Evolutionary conservation across 2,113 vertebrate species (phyloP).

Genomic region (Phylloscopus whistleri): DNA sequence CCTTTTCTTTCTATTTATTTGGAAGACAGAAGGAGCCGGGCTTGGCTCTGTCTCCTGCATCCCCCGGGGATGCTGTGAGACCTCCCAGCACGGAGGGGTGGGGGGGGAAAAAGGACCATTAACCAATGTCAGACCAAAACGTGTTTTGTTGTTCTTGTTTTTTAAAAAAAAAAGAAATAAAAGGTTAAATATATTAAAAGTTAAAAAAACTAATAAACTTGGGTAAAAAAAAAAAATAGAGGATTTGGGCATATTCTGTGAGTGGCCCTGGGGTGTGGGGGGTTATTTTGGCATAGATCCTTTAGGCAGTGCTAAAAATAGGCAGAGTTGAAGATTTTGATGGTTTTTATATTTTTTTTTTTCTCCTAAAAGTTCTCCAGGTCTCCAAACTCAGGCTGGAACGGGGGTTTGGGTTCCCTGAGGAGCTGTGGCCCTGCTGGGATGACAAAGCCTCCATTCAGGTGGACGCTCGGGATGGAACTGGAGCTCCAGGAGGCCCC

Average conservation of each 20-base stretch:
- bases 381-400: not conserved
- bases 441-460: conserved; percentile 39
- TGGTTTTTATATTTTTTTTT: not conserved
- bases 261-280: accelerated
- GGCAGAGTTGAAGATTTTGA: not conserved
- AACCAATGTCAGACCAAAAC: conserved; percentile 68
- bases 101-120: conserved; percentile 72
- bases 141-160: conserved; percentile 55
- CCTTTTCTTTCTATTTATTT: conserved; percentile 64
- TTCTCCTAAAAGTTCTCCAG: not conserved
- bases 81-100: not conserved
- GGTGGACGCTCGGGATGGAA: not conserved
- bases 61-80: not conserved
- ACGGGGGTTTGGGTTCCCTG: not conserved
- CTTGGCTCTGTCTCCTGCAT: not conserved
- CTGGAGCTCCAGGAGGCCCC: not conserved
- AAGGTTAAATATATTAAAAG: conserved; percentile 73
- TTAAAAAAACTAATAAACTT: conserved; percentile 70
- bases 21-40: not conserved
- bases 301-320: not conserved
- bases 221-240: not conserved
- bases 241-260: not conserved
- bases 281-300: not conserved
- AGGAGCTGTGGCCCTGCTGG: not conserved
- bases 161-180: not conserved